A percentile compares a stretch with the other conserved stretches of the same genome.
Evolutionary conservation across 1,140 invertebrate species (phyloP).

Genomic region (Ladona fulva): DNA sequence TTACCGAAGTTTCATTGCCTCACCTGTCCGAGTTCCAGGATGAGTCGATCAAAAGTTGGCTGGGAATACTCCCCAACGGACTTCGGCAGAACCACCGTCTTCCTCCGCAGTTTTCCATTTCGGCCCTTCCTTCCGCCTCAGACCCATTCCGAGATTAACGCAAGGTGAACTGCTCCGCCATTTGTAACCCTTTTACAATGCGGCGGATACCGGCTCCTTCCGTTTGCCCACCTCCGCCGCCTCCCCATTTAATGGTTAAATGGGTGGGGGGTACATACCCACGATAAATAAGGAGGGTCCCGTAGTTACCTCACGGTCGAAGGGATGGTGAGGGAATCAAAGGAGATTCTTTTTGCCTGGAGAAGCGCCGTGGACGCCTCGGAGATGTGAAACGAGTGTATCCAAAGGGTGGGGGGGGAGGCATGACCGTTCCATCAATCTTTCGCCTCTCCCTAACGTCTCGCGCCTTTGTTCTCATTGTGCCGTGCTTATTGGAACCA

Average conservation of each 20-base stretch:
- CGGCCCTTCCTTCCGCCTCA: too few species aligned
- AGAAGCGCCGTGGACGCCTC: too few species aligned
- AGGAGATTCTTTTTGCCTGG: neutral
- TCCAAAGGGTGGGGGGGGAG: neutral
- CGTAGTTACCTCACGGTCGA: neutral
- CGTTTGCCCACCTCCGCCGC: too few species aligned
- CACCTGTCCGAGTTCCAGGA: too few species aligned
- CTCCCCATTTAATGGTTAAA: neutral
- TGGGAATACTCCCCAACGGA: too few species aligned
- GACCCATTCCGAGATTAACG: neutral
- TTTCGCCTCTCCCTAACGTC: neutral
- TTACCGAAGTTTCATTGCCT: too few species aligned
- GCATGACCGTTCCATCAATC: neutral
- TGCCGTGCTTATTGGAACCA: neutral
- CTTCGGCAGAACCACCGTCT: too few species aligned
- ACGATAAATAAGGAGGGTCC: neutral
- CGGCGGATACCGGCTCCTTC: too few species aligned
- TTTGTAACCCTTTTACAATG: conserved; percentile 5
- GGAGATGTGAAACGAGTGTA: neutral
- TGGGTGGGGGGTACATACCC: neutral
- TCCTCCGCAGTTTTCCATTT: too few species aligned
- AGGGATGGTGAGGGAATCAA: neutral
- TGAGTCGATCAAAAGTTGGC: too few species aligned
- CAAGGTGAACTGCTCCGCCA: neutral
- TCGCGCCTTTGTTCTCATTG: neutral